phyloP scores from a whole-genome alignment of 2,113 vertebrate species.

The Coptodon bakossiorum region DNA sequence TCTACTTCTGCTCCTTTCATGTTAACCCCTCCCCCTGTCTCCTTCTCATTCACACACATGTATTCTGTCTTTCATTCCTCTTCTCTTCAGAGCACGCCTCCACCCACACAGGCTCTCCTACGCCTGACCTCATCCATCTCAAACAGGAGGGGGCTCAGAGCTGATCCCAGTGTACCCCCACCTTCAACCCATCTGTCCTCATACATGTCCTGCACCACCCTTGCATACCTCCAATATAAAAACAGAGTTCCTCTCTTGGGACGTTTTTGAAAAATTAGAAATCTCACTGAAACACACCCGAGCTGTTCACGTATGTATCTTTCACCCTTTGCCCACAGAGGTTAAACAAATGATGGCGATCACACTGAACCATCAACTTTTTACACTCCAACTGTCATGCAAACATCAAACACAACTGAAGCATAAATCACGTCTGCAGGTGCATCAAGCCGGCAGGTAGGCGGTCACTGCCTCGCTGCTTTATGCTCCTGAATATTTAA shows the following conservation, averaged over 20 bases:
- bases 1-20: not conserved
- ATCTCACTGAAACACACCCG: not conserved
- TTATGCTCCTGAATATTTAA: not conserved
- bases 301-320: not conserved
- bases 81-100: not conserved
- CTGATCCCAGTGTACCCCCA: not conserved
- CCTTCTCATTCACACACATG: not conserved
- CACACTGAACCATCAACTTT: not conserved
- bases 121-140: rapidly evolving
- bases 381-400: not conserved
- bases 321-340: not conserved
- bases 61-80: not conserved
- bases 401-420: not conserved
- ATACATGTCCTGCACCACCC: not conserved
- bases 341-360: not conserved
- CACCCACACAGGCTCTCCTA: not conserved
- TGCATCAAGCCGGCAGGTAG: not conserved
- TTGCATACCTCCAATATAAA: not conserved
- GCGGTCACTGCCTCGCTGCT: not conserved
- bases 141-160: not conserved
- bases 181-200: not conserved
- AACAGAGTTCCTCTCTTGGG: not conserved
- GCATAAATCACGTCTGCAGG: not conserved
- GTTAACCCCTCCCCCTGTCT: not conserved
- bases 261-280: not conserved